phyloP scores from a whole-genome alignment of 2,113 vertebrate species.

The Cynocephalus volans region DNA sequence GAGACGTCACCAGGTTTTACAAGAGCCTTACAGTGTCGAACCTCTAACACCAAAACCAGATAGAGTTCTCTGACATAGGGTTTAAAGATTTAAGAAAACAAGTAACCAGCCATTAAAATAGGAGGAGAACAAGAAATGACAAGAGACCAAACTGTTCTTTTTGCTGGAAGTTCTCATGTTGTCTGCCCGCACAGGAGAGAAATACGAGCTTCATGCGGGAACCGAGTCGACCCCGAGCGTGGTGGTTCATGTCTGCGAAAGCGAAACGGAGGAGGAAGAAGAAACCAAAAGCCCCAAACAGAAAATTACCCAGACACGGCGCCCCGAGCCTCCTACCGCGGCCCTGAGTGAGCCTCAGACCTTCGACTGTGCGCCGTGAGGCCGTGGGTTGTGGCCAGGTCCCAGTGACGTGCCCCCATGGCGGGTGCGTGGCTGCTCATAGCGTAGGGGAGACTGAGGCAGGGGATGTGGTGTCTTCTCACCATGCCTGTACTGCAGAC shows the following conservation, averaged over 20 bases:
- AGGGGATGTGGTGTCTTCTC: background rate
- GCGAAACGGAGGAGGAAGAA: conserved; percentile 95
- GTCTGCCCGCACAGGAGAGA: conserved; percentile 92
- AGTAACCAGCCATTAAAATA: background rate
- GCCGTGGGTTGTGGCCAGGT: background rate
- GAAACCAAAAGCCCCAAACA: conserved; percentile 91
- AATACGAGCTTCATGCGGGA: conserved; percentile 98
- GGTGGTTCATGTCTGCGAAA: conserved; percentile 98
- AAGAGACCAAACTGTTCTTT: background rate
- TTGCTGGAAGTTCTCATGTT: background rate
- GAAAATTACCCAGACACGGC: conserved; percentile 97
- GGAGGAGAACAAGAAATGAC: background rate
- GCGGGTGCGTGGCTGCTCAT: conserved; percentile 79
- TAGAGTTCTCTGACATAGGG: background rate
- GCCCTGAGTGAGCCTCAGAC: conserved; percentile 89
- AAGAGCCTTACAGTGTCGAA: background rate
- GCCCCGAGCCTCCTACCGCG: conserved; percentile 92
- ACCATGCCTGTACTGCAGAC: background rate
- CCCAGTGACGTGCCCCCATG: background rate
- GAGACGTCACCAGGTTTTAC: background rate
- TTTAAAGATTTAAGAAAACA: background rate
- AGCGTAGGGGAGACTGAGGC: conserved; percentile 2
- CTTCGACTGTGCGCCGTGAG: conserved; percentile 83
- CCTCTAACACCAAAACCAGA: background rate
- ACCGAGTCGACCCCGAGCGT: conserved; percentile 98